Base-by-base conservation (phyloP, 2,888 invertebrate species). In the Elegia similella region DNA sequence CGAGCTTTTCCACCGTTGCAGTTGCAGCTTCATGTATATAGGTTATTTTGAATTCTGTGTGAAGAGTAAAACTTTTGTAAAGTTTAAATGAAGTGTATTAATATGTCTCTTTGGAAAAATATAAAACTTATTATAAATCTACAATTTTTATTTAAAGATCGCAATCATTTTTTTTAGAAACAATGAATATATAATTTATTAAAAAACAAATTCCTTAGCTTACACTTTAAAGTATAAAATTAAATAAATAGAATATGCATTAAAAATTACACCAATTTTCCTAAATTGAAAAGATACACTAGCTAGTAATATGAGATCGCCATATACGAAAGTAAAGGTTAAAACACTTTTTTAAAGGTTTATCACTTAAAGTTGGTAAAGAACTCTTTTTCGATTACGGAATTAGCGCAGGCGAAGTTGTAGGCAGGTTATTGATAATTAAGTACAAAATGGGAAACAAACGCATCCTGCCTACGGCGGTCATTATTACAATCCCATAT, bases 1-100 rank as follows among this genome's bases (percentile, higher is more conserved):
- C 62, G 76, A 85, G 86, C 85, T 85, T 86, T 84, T 84, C 78
- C 80, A 68, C 69, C 68, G 72, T 68, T 69, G 69, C 76, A 66
- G 64, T 73, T 74, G 74, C 70, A 70, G 62, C 50, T 50, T 50
- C 38, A 32, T 16, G 50, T 16, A 34, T 34, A n/a, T 38, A 38
- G 38, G 38, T n/a, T 38, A 44, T 17, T 48, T 30, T 48, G 15
- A 32, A 13, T 17, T 52, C 6, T 17, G 42, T 2, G 23, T 42
- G 42, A 42, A 42, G 42, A 29, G 6, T 7, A 42, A 0, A 29
- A 50, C 32, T 1, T 13, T 15, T 50, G 34, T 29, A 50, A n/a
- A n/a, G 32, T 50, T 23, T 17, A 17, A 8, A 38, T 5, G 0
- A 38, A n/a, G 38, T 38, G 38, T 38, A 12, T 38, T 3, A 12